Percentiles rank a stretch among this genome's conserved stretches.
Conservation (phyloP, 2,888 invertebrate species). For the Cosmorhoe ocellata region DNA sequence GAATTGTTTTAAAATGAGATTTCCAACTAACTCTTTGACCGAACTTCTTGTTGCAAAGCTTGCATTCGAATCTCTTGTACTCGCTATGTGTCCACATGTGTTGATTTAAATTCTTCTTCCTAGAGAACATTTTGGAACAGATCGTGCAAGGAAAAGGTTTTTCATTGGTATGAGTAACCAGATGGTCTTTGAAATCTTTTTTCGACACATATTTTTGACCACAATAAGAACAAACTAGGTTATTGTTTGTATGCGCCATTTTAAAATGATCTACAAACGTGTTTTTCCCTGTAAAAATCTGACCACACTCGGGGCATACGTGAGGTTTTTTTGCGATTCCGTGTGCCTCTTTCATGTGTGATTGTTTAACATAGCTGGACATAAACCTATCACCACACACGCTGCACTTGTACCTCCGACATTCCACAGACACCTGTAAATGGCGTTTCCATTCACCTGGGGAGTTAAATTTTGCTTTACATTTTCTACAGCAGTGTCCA, state of each 20-base stretch:
- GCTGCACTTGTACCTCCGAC: conserved; percentile 41
- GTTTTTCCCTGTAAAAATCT: conserved; percentile 33
- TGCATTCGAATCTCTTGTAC: conserved; percentile 66
- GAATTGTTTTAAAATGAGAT: conserved; percentile 69
- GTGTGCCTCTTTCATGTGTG: conserved; percentile 40
- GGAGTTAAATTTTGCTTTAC: conserved; percentile 38
- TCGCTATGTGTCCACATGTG: conserved; percentile 76
- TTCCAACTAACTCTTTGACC: conserved; percentile 74
- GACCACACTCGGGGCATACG: conserved; percentile 42
- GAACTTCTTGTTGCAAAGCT: conserved; percentile 67
- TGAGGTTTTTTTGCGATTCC: conserved; percentile 30
- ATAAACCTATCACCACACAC: conserved; percentile 42
- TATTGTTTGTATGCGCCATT: conserved; percentile 64
- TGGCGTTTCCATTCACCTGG: conserved; percentile 38
- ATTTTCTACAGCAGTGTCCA: conserved; percentile 38
- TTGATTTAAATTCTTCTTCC: conserved; percentile 66
- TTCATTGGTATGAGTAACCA: conserved; percentile 79
- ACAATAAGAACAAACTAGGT: conserved; percentile 63
- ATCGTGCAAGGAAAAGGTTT: conserved; percentile 74
- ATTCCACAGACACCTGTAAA: conserved; percentile 33
- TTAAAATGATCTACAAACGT: conserved; percentile 25
- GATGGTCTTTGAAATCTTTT: conserved; percentile 65
- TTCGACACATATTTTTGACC: conserved; percentile 65
- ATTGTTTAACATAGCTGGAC: conserved; percentile 32
- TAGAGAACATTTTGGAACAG: conserved; percentile 70